Evolutionary conservation across 2,113 vertebrate genomes (phyloP).

Genomic region (Heterochromis multidens): DNA sequence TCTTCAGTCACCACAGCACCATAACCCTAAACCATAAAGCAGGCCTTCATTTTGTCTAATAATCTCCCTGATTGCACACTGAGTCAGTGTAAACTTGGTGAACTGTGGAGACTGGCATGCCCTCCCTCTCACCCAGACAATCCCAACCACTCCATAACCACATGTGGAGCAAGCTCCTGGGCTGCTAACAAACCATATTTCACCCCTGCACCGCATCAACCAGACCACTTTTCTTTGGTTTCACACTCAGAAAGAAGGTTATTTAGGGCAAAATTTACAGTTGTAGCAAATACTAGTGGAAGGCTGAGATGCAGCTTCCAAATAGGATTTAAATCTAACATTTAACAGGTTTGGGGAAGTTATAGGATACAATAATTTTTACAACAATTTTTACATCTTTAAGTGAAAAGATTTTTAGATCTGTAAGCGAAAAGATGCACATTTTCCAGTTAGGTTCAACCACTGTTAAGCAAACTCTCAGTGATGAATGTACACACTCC

Average conservation of each 20-base stretch:
- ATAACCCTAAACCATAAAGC: slow-evolving; percentile 32
- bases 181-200: slow-evolving; percentile 62
- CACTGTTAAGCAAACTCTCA: background rate
- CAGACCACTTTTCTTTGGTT: slow-evolving; percentile 54
- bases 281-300: background rate
- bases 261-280: slow-evolving; percentile 48
- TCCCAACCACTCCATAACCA: slow-evolving; percentile 54
- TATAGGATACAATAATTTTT: too few species aligned
- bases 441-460: slow-evolving; percentile 13
- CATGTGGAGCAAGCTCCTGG: slow-evolving; percentile 61
- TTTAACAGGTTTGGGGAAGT: background rate
- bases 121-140: slow-evolving; percentile 62
- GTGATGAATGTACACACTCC: slow-evolving; percentile 16
- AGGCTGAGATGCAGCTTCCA: background rate
- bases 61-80: slow-evolving; percentile 45
- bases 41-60: slow-evolving; percentile 38
- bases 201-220: slow-evolving; percentile 58
- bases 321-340: background rate
- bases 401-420: background rate
- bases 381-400: background rate
- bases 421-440: background rate
- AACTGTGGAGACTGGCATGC: slow-evolving; percentile 60
- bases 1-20: background rate
- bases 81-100: slow-evolving; percentile 51
- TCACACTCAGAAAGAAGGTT: slow-evolving; percentile 59